These are phyloP conservation scores for Scomber colias DNA, from an alignment of 2,113 vertebrate species.

Conservation along the genomic window DNA sequence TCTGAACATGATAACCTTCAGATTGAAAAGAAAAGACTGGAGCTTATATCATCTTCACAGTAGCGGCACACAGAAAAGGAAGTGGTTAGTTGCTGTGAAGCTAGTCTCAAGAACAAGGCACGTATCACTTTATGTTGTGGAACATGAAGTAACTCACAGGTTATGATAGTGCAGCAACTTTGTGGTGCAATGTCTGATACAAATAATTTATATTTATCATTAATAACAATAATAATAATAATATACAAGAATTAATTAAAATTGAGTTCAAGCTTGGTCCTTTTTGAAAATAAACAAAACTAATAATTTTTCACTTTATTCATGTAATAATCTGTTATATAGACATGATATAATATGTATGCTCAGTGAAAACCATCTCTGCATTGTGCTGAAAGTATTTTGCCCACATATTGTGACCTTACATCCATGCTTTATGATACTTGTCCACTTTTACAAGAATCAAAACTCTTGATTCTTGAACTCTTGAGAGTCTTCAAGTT, in stretches of 20 bases:
- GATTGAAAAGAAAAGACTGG: background rate
- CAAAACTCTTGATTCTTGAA: too few species aligned
- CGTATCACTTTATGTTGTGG: too few species aligned
- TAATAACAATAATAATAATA: too few species aligned
- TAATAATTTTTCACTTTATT: background rate
- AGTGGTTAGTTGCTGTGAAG: background rate
- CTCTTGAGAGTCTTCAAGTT: too few species aligned
- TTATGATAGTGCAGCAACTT: too few species aligned
- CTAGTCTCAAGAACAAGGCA: background rate
- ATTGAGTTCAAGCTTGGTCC: too few species aligned
- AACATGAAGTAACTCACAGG: background rate
- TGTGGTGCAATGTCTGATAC: too few species aligned
- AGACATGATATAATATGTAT: background rate
- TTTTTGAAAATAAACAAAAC: background rate
- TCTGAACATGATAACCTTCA: conserved; percentile 22
- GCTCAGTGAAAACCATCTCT: background rate
- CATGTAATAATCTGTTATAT: background rate
- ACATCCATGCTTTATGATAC: background rate
- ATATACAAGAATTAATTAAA: too few species aligned
- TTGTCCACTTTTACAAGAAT: too few species aligned
- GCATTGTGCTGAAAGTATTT: background rate
- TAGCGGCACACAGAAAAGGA: background rate
- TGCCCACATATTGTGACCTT: background rate
- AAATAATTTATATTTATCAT: too few species aligned
- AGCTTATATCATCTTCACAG: background rate